These are phyloP conservation scores for Blastobasis adustella DNA, from an alignment of 2,888 invertebrate genomes.

Conservation along the genomic window DNA sequence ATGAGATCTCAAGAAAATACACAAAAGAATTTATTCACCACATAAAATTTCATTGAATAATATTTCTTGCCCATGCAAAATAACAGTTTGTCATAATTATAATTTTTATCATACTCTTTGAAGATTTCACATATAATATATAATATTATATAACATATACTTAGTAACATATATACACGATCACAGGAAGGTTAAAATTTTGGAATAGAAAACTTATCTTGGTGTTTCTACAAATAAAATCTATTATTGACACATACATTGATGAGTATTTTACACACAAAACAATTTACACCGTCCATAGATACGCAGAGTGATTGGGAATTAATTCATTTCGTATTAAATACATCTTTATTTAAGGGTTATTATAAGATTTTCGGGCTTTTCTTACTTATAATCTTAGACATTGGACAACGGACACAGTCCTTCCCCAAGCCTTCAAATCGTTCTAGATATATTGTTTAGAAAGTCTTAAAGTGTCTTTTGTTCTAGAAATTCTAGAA, in stretches of 20 bases:
- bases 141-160: constrained; percentile 40
- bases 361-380: too few relatives aligned
- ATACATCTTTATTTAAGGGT: too few relatives aligned
- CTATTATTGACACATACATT: constrained; percentile 30
- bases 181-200: constrained; percentile 70
- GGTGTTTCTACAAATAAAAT: constrained; percentile 61
- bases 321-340: too few relatives aligned
- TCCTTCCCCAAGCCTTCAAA: too few relatives aligned
- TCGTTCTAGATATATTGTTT: too few relatives aligned
- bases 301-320: too few relatives aligned
- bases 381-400: too few relatives aligned
- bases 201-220: constrained; percentile 69
- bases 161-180: constrained; percentile 58
- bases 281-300: too few relatives aligned
- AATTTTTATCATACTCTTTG: constrained; percentile 47
- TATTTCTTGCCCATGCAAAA: constrained; percentile 63
- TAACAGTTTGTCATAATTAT: constrained; percentile 56
- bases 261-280: constrained; percentile 42
- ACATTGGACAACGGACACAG: too few relatives aligned
- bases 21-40: constrained; percentile 73
- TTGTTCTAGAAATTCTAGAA: too few relatives aligned
- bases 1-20: constrained; percentile 40
- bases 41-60: constrained; percentile 64
- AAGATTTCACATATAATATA: constrained; percentile 49
- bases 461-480: too few relatives aligned